Percentiles rank a stretch among this genome's conserved stretches.
phyloP scores from a whole-genome alignment of 2,888 invertebrate species.

The Temnothorax rugatulus region DNA sequence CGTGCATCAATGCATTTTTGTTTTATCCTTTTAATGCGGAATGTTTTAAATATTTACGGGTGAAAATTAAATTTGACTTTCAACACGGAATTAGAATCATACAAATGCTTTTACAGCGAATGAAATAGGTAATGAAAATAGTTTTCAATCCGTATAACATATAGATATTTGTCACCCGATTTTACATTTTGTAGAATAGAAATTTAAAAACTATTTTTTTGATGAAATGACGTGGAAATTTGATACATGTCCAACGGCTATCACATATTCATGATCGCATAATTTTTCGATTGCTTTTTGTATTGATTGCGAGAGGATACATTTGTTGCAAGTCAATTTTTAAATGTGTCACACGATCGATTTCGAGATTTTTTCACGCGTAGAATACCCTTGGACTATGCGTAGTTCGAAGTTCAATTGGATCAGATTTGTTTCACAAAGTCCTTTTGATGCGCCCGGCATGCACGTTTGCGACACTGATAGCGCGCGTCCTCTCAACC shows the following conservation, averaged over 20 bases:
- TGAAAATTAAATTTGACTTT: background rate
- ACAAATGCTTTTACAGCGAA: background rate
- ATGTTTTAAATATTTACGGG: background rate
- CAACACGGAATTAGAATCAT: background rate
- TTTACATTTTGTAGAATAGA: background rate
- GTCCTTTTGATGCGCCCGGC: conserved; percentile 44
- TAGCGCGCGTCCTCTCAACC: conserved; percentile 48
- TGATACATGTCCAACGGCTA: background rate
- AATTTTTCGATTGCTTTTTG: conserved; percentile 27
- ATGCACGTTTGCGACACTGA: conserved; percentile 52
- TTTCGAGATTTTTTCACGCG: conserved; percentile 40
- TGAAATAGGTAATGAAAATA: background rate
- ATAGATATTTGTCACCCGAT: background rate
- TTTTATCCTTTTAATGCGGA: background rate
- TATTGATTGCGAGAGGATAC: background rate
- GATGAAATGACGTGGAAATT: background rate
- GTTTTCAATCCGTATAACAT: background rate
- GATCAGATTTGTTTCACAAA: conserved; percentile 57
- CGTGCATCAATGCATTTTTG: background rate
- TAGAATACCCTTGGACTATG: conserved; percentile 35
- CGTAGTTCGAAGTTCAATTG: conserved; percentile 54
- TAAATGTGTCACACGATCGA: conserved; percentile 7
- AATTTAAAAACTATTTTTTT: background rate
- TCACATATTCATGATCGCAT: background rate
- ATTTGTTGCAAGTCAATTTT: conserved; percentile 15